Percentiles rank a stretch among this genome's conserved stretches.
These are phyloP conservation scores for Polylopha cassiicola DNA, from an alignment of 2,888 invertebrate genomes.

Conservation along the genomic window DNA sequence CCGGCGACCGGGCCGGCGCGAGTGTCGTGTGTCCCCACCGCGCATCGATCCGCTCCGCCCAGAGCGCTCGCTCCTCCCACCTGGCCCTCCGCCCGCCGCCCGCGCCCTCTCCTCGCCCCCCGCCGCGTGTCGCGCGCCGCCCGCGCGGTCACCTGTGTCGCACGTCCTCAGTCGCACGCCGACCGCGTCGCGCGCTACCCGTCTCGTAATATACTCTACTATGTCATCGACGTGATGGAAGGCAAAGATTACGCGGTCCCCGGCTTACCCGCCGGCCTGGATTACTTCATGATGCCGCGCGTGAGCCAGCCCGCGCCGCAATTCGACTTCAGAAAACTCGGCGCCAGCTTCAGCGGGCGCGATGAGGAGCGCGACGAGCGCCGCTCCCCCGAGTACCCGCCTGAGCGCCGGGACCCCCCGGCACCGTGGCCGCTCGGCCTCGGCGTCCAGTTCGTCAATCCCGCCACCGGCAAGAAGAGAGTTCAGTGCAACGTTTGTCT, in stretches of 20 bases:
- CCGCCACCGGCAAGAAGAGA: conserved; percentile 94
- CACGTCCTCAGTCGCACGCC: conserved; percentile 76
- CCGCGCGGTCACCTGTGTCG: conserved; percentile 77
- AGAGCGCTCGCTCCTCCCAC: conserved; percentile 72
- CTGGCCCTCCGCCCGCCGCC: conserved; percentile 41
- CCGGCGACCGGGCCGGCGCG: too few species aligned
- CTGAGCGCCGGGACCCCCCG: conserved; percentile 61
- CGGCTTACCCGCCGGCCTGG: conserved; percentile 69
- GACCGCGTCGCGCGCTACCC: conserved; percentile 79
- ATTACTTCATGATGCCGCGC: conserved; percentile 76
- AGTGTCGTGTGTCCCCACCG: conserved; percentile 73
- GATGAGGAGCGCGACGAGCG: conserved; percentile 64
- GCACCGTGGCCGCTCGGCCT: conserved; percentile 88
- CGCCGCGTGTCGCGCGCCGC: conserved; percentile 66
- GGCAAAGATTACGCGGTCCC: conserved; percentile 70
- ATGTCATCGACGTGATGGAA: conserved; percentile 74
- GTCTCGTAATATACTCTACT: conserved; percentile 59
- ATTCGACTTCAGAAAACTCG: conserved; percentile 89
- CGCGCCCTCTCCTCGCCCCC: conserved; percentile 58
- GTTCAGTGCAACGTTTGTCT: conserved; percentile 98
- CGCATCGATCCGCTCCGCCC: conserved; percentile 76
- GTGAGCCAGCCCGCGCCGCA: conserved; percentile 91
- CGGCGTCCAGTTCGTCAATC: conserved; percentile 92
- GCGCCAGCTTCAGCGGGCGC: conserved; percentile 79
- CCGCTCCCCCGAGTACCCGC: conserved; percentile 59